Evolutionary conservation across 2,113 vertebrate genomes (phyloP).

Genomic region (Rhineura floridana): DNA sequence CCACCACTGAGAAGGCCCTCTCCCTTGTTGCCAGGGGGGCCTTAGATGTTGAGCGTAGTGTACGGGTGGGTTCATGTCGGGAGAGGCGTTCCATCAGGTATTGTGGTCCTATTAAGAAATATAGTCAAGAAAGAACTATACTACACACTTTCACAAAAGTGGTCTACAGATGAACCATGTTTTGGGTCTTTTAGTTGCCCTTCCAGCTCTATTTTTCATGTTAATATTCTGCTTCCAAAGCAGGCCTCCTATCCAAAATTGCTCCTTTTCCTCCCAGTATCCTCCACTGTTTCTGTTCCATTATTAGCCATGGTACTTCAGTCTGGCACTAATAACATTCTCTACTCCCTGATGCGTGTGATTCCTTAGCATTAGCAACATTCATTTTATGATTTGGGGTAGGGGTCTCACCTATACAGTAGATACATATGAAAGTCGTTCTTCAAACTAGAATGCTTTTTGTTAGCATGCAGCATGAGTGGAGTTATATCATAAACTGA

Average conservation of each 20-base stretch:
- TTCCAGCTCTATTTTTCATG: not conserved
- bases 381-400: not conserved
- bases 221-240: not conserved
- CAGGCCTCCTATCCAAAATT: not conserved
- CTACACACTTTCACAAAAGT: not conserved
- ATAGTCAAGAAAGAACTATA: too few species aligned
- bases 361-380: not conserved
- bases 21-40: too few species aligned
- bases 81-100: too few species aligned
- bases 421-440: not conserved
- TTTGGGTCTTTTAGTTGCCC: not conserved
- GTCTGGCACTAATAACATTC: constrained; percentile 1
- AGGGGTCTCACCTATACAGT: not conserved
- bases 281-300: not conserved
- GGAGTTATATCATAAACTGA: constrained; percentile 13
- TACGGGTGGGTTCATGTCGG: too few species aligned
- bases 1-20: too few species aligned
- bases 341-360: not conserved
- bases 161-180: not conserved
- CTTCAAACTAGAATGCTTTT: constrained; percentile 14
- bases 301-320: not conserved
- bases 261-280: constrained; percentile 7
- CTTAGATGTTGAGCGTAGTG: too few species aligned
- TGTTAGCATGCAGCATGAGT: constrained; percentile 35
- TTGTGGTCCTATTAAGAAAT: too few species aligned